Base-by-base conservation (phyloP, 2,888 invertebrate genomes). In the Hedychridium roseum region DNA sequence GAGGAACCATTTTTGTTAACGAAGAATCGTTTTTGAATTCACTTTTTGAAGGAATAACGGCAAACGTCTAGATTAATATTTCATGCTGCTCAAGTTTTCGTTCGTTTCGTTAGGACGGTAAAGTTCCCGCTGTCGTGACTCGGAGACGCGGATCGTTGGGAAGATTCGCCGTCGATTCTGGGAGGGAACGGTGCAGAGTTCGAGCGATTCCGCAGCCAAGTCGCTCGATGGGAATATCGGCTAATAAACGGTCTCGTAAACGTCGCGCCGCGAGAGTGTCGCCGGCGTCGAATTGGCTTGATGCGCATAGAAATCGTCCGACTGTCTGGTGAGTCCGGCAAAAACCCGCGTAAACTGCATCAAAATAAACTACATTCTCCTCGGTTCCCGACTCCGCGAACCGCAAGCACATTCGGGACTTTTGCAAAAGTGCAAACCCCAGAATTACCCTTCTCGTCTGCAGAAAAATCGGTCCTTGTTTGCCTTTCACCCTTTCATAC, bases 221-320 rank as follows among this genome's bases (percentile, higher is more conserved):
- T 43, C 42, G 20, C 48, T 39, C 48, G 54, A 62, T 54, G 54
- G 52, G 49, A 54, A 53, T 42, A 39, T 62, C 49, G 48, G 53
- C 63, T 62, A 63, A 65, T 65, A 66, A 69, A 65, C 64, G 66
- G 58, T 62, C 62, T 61, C 66, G 64, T 70, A 70, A 70, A 70
- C 57, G 67, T 67, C 70, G 60, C 54, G 56, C 57, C 63, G 57
- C 62, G 60, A 68, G n/a, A n/a, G 64, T 56, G 62, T 70, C 53
- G 50, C 28, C 51, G 56, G 56, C 54, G 56, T 59, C 58, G 57
- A 54, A 55, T 57, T 53, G 50, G 59, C 51, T 40, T 54, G 59
- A 57, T 49, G 50, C 53, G 57, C 49, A 47, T 48, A 43, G 50
- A 56, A 53, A 53, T 40, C 16, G 38, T 16, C 36, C 40, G 45